Percentiles rank a stretch among this genome's conserved stretches.
These are phyloP conservation scores for Lumbricus terrestris DNA, from an alignment of 2,888 invertebrate genomes.

Conservation along the genomic window DNA sequence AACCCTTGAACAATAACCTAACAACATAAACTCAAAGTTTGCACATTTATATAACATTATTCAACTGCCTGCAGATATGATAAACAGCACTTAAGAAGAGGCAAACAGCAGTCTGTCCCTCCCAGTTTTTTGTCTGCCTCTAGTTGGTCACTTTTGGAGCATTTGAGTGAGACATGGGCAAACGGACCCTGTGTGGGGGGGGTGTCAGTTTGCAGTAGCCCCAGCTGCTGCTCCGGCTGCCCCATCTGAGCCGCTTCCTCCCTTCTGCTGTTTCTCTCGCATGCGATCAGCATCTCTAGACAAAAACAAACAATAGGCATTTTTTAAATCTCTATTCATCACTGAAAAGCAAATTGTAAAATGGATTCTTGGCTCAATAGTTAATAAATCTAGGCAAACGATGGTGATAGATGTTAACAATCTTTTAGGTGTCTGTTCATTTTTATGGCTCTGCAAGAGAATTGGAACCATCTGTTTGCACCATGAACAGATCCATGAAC, in stretches of 20 bases:
- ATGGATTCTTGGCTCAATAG: too few relatives aligned
- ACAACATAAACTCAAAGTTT: background rate
- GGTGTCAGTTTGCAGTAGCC: background rate
- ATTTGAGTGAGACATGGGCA: background rate
- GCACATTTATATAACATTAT: background rate
- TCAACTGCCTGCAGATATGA: background rate
- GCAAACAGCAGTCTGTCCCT: background rate
- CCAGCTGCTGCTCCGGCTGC: background rate
- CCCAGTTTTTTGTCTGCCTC: background rate
- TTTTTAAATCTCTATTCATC: background rate
- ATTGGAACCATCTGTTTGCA: too few relatives aligned
- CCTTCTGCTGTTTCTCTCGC: constrained; percentile 3
- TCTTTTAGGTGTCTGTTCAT: too few relatives aligned
- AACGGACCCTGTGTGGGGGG: background rate
- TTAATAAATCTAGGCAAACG: too few relatives aligned
- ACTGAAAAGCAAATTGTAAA: background rate
- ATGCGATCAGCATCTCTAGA: background rate
- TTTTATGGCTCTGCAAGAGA: too few relatives aligned
- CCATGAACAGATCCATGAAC: too few relatives aligned
- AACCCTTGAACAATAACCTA: background rate
- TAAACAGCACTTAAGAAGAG: background rate
- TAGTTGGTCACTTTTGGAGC: background rate
- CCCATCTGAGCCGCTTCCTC: background rate
- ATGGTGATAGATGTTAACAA: too few relatives aligned
- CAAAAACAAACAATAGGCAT: background rate